Conservation (phyloP, 2,888 invertebrate species). For the Luffia ferchaultella region DNA sequence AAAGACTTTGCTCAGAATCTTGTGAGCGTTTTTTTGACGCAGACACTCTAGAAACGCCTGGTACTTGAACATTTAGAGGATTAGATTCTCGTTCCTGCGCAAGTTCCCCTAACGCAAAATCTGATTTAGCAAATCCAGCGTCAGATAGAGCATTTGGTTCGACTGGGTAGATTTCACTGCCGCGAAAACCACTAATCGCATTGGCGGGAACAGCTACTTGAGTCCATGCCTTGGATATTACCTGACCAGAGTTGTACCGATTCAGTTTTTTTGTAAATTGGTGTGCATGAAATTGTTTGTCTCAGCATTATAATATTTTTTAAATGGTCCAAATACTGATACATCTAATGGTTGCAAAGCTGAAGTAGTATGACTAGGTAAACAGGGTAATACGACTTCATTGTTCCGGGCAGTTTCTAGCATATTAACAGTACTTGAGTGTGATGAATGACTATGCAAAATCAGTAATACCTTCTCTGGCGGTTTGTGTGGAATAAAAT, state of each 20-base stretch:
- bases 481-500: neutral
- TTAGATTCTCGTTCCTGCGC: slow-evolving; percentile 13
- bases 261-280: slow-evolving; percentile 7
- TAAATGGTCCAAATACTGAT: neutral
- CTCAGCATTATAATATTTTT: neutral
- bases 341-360: slow-evolving; percentile 13
- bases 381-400: neutral
- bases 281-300: neutral
- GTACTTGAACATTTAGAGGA: slow-evolving; percentile 2
- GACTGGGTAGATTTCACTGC: slow-evolving; percentile 11
- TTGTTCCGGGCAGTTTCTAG: neutral
- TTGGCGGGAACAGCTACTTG: slow-evolving; percentile 7
- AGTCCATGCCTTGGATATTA: slow-evolving; percentile 11
- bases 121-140: neutral
- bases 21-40: slow-evolving; percentile 8
- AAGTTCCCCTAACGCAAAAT: slow-evolving; percentile 4
- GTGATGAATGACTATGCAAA: neutral
- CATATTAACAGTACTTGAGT: neutral
- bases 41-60: slow-evolving; percentile 7
- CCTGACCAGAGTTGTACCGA: slow-evolving; percentile 6
- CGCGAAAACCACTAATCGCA: slow-evolving; percentile 10
- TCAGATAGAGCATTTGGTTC: slow-evolving; percentile 1
- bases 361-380: slow-evolving; percentile 18
- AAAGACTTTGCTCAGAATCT: slow-evolving; percentile 8
- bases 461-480: neutral